phyloP scores from a whole-genome alignment of 2,113 vertebrate genomes.

The Coturnix japonica region DNA sequence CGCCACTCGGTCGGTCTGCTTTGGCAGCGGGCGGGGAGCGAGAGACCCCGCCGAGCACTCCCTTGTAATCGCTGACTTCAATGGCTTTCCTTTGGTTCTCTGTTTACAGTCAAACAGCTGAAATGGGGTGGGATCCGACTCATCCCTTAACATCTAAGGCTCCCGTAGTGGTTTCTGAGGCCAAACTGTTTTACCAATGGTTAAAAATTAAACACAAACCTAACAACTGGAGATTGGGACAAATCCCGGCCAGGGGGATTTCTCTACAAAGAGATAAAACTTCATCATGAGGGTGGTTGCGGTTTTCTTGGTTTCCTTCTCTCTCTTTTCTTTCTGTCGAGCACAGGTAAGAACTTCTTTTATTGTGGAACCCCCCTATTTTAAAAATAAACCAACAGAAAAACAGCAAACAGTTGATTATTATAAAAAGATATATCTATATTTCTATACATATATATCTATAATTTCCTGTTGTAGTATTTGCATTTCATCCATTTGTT shows the following conservation, averaged over 20 bases:
- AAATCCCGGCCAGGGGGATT: neutral
- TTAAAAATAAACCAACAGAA: neutral
- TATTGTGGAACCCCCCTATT: neutral
- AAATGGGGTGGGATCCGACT: neutral
- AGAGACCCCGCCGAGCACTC: neutral
- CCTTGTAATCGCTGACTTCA: conserved; percentile 1
- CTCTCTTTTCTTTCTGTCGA: conserved; percentile 23
- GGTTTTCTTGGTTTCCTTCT: conserved; percentile 37
- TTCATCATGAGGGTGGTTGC: conserved; percentile 68
- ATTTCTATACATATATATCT: too few species aligned
- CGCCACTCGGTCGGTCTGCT: neutral
- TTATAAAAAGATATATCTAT: neutral
- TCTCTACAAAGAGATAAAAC: neutral
- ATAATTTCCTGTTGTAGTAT: neutral
- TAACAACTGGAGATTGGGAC: neutral
- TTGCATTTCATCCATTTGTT: neutral
- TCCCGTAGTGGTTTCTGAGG: conserved; percentile 37
- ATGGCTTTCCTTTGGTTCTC: neutral
- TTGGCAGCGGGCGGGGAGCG: neutral
- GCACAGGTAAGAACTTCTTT: conserved; percentile 73
- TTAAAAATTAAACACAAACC: conserved; percentile 81
- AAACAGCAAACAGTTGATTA: neutral
- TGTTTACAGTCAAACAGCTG: conserved; percentile 38
- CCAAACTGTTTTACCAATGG: conserved; percentile 72
- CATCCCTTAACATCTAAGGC: neutral